Evolutionary conservation across 2,888 invertebrate genomes (phyloP), one percentile per base, ranked within the genome.

Genomic region (Pristionchus exspectatus): DNA sequence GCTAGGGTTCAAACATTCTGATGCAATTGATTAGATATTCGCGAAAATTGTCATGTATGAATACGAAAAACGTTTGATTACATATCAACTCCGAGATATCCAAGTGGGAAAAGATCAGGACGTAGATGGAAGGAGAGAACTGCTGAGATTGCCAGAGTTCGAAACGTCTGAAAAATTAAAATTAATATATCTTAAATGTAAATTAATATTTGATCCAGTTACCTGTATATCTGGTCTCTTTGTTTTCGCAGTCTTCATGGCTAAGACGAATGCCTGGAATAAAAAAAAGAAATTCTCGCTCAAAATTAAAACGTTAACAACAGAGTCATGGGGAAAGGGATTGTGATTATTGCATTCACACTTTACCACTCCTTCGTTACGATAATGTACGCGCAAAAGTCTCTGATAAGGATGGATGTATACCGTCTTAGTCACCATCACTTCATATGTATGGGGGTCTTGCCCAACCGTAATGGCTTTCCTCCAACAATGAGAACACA

Each of bases 121-220:
- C 50, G 83, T 9, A 83, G 83, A 83, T 83, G 83, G 54, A 83
- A 83, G 16, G 83, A n/a, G 21, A 83, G 33, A n/a, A 83, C 83
- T 50, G 83, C 44, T 14, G 83, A 54, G 83, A 83, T 83, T 21
- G 83, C 83, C 21, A 83, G 54, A 27, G 83, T 27, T 44, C 83
- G 83, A 24, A 50, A 54, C 24, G 83, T 54, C 83, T 83, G 50
- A 1, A n/a, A n/a, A 83, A 44, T 24, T 50, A 50, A 7, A 50
- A 7, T 50, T 50, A 50, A 50, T 50, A 12, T 50, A 50, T 50
- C 44, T 0, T 50, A 69, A 24, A n/a, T 69, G 3, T n/a, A 69
- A 69, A 69, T 69, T 24, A 69, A n/a, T n/a, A 21, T 50, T 50
- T n/a, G n/a, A n/a, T n/a, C 12, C 44, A 14, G 27, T 21, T 33